Evolutionary conservation across 2,113 vertebrate species (phyloP).

Genomic region (Ameiurus melas): DNA sequence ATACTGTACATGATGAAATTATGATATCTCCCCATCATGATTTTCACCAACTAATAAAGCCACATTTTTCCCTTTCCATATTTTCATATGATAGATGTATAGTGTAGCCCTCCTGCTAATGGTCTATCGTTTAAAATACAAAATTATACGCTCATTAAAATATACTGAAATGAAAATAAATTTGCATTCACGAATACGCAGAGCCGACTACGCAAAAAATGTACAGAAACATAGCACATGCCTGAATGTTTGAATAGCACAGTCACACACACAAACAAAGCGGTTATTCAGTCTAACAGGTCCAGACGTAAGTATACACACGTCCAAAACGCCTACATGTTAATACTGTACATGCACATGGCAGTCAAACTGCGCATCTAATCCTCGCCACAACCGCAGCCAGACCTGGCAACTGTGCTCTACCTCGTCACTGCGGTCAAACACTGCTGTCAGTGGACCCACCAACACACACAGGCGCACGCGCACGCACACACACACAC

Average conservation of each 20-base stretch:
- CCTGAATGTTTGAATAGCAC: background rate
- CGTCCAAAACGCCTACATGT: slow-evolving; percentile 9
- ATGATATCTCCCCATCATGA: background rate
- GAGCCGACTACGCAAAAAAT: background rate
- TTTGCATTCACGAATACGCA: background rate
- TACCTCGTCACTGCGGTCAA: slow-evolving; percentile 27
- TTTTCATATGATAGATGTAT: background rate
- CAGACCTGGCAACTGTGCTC: slow-evolving; percentile 37
- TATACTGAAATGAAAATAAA: background rate
- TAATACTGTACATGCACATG: slow-evolving; percentile 22
- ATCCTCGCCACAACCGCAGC: slow-evolving; percentile 40
- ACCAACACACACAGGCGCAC: slow-evolving; percentile 17
- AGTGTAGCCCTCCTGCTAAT: background rate
- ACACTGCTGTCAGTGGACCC: slow-evolving; percentile 32
- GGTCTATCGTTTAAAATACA: background rate
- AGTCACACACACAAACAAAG: slow-evolving; percentile 1
- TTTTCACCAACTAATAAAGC: background rate
- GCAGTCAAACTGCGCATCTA: slow-evolving; percentile 16
- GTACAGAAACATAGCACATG: background rate
- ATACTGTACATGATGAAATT: background rate
- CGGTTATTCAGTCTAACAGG: slow-evolving; percentile 19
- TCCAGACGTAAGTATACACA: slow-evolving; percentile 41
- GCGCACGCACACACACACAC: background rate
- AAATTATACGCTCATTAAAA: background rate
- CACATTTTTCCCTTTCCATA: background rate